Evolutionary conservation across 2,797 vertebrate genomes (phyloP).

Genomic region (Argentina silus): DNA sequence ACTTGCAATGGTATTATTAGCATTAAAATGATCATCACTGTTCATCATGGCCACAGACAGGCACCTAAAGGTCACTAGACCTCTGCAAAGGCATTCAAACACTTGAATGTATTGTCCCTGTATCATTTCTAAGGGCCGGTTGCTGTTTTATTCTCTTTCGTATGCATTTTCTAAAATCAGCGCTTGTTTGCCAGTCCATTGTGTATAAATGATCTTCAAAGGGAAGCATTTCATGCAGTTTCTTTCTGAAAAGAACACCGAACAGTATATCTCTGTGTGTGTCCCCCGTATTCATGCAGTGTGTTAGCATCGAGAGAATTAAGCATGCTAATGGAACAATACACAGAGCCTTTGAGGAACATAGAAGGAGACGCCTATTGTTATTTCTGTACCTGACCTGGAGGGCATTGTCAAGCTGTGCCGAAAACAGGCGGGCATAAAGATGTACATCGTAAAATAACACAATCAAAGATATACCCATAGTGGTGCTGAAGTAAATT

Average conservation of each 20-base stretch:
- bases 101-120: conserved; percentile 2
- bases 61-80: conserved; percentile 16
- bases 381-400: conserved; percentile 67
- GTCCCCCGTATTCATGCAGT: conserved; percentile 35
- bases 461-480: conserved; percentile 73
- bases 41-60: conserved; percentile 17
- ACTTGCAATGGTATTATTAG: conserved; percentile 49
- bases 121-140: conserved; percentile 15
- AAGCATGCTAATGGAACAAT: conserved; percentile 38
- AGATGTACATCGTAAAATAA: conserved; percentile 66
- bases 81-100: conserved; percentile 31
- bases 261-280: conserved; percentile 29
- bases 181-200: conserved; percentile 31
- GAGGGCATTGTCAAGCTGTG: conserved; percentile 70
- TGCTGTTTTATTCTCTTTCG: conserved; percentile 27
- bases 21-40: conserved; percentile 28
- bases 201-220: conserved; percentile 31
- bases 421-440: conserved; percentile 49
- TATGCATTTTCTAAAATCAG: conserved; percentile 22
- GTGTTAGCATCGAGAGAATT: conserved; percentile 45
- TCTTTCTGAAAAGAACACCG: conserved; percentile 25
- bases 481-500: conserved; percentile 52
- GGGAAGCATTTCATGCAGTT: conserved; percentile 22
- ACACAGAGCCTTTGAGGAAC: conserved; percentile 53
- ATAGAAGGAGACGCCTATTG: conserved; percentile 59